Evolutionary conservation across 1,140 invertebrate genomes (phyloP), one percentile per base, ranked within the genome.

Genomic region (Brachionus paranguensis): DNA sequence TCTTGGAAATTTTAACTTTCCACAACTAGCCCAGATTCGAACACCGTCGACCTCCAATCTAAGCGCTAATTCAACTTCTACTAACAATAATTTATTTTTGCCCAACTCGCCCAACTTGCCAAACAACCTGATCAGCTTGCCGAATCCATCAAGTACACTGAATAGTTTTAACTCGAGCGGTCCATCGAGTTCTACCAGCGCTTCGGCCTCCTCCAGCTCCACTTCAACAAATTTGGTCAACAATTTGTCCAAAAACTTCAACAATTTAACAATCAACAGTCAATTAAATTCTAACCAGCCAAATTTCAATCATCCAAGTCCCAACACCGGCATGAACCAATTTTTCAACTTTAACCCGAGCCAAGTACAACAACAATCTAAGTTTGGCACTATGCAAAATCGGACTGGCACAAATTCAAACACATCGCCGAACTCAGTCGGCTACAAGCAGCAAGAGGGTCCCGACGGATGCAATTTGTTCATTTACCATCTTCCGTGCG

Each of bases 381-480:
- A 70, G 14, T 70, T 70, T 17, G 65, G 43, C 10, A 24, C 10
- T 37, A 76, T 43, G 33, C 68, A 50, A 50, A 50, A 47, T 27
- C 20, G 20, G 8, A 76, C 27, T 50, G 27, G 72, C 20, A 76
- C 43, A 8, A 76, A 76, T 37, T 50, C 45, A 5, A 76, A 76
- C 17, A 20, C 47, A 2, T 76, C 72, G 24, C 72, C 72, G 3
- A 76, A 76, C 29, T 76, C 72, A 2, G 20, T 27, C 29, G 29
- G 20, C 20, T 76, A 47, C 47, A 47, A 37, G 33, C 72, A 76
- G 29, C 45, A 78, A 70, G 84, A 84, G 65, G 96, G 96, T 89
- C 97, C 97, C 85, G 97, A 99, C 91, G 97, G 97, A 88, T 99
- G 97, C 92, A 99, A 99, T 91, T 93, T 99, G 85, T 99, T 99